Percentiles rank a stretch among this genome's conserved stretches.
Conservation (phyloP, 2,797 vertebrate genomes). For the Hypotaenidia philippensis region DNA sequence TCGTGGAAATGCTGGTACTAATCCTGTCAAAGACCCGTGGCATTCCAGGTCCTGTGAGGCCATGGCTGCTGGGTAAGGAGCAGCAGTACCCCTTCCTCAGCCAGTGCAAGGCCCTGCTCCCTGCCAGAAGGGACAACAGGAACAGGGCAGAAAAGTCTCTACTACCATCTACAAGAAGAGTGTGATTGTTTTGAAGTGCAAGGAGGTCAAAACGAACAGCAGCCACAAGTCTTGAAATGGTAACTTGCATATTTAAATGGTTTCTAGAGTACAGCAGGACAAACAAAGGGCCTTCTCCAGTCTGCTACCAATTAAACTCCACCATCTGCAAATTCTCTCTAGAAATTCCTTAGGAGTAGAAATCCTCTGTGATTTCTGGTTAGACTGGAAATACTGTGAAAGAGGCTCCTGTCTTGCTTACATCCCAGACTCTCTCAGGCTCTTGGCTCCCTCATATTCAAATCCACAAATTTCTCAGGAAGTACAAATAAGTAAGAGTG, state of each 20-base stretch:
- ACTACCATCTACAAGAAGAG: constrained; percentile 21
- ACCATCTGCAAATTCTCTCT: not conserved
- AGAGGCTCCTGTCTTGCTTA: not conserved
- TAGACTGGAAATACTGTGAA: constrained; percentile 51
- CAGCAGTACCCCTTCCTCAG: not conserved
- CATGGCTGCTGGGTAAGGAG: not conserved
- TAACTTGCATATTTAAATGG: not conserved
- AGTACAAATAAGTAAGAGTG: not conserved
- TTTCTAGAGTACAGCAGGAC: not conserved
- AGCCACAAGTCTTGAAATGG: not conserved
- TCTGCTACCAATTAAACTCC: not conserved
- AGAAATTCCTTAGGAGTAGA: not conserved
- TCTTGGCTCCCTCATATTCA: not conserved
- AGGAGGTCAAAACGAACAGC: constrained; percentile 33
- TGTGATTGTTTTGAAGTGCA: constrained; percentile 51
- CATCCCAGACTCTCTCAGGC: not conserved
- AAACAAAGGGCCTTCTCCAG: not conserved
- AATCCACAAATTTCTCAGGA: not conserved
- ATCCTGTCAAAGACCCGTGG: not conserved
- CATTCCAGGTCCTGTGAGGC: not conserved
- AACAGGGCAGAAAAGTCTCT: constrained; percentile 37
- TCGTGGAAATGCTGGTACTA: not conserved
- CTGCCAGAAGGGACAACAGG: constrained; percentile 49
- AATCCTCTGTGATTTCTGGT: constrained; percentile 5
- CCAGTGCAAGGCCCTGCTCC: constrained; percentile 9